These are phyloP conservation scores for Aphodius granarius DNA, from an alignment of 2,888 invertebrate species.

Conservation along the genomic window DNA sequence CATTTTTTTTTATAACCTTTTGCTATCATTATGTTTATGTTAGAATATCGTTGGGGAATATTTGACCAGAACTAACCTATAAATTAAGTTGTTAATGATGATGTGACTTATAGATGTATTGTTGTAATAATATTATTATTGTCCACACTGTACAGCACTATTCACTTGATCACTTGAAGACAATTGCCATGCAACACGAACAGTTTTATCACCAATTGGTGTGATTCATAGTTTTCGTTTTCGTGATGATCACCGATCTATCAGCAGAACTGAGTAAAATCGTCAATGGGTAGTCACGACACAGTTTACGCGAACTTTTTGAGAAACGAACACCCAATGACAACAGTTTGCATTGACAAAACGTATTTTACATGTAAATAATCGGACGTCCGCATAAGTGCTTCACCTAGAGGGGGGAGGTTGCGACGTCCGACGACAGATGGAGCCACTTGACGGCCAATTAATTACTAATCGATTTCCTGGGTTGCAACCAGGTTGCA, in stretches of 20 bases:
- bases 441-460: background rate
- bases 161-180: background rate
- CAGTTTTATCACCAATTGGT: constrained; percentile 6
- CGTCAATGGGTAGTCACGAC: background rate
- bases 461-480: constrained; percentile 13
- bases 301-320: background rate
- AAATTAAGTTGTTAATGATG: background rate
- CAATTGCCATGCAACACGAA: constrained; percentile 3
- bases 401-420: constrained; percentile 3
- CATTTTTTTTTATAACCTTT: background rate
- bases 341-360: constrained; percentile 13
- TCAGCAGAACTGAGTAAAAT: background rate
- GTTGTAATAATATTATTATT: background rate
- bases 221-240: constrained; percentile 1
- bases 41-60: background rate
- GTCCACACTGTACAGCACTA: background rate
- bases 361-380: constrained; percentile 9
- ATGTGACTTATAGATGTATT: background rate
- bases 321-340: constrained; percentile 2
- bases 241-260: background rate
- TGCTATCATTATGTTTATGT: background rate
- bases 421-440: constrained; percentile 4
- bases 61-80: background rate
- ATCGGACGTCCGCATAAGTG: background rate
- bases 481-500: too few relatives aligned